Evolutionary conservation across 1,140 invertebrate species (phyloP).

Genomic region (Brachionus koreanus): DNA sequence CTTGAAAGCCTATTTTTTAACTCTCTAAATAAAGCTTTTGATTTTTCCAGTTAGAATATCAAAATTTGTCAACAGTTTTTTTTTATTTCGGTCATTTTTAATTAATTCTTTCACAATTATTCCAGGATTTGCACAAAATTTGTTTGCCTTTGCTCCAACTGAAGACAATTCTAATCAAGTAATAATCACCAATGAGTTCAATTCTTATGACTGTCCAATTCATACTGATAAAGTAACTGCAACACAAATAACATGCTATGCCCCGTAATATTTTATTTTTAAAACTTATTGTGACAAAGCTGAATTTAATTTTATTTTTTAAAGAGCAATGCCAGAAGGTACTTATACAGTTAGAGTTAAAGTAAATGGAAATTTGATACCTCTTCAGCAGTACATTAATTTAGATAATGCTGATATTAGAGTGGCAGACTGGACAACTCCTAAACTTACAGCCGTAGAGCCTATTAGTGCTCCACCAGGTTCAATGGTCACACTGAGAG

Average conservation of each 20-base stretch:
- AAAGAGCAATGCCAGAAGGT: neutral
- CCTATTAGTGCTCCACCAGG: constrained; percentile 45
- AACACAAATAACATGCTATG: constrained; percentile 31
- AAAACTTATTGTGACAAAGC: neutral
- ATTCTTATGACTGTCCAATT: constrained; percentile 6
- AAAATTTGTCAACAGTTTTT: neutral
- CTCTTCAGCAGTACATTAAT: neutral
- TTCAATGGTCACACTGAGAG: constrained; percentile 47
- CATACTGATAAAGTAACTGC: constrained; percentile 14
- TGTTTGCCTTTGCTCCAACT: neutral
- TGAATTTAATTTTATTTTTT: neutral
- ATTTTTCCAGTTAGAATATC: no score
- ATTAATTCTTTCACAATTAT: neutral
- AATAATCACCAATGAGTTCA: neutral
- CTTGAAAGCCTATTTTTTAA: no score
- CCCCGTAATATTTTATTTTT: neutral
- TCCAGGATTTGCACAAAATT: constrained; percentile 5
- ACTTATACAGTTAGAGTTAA: neutral
- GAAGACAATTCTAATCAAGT: neutral
- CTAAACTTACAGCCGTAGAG: constrained; percentile 46
- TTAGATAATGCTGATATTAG: neutral
- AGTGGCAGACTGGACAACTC: constrained; percentile 45
- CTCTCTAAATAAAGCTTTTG: no score
- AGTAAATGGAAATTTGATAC: constrained; percentile 33
- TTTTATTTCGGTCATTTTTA: neutral